Base-by-base conservation (phyloP, 2,797 vertebrate genomes). In the Anas flavirostris region DNA sequence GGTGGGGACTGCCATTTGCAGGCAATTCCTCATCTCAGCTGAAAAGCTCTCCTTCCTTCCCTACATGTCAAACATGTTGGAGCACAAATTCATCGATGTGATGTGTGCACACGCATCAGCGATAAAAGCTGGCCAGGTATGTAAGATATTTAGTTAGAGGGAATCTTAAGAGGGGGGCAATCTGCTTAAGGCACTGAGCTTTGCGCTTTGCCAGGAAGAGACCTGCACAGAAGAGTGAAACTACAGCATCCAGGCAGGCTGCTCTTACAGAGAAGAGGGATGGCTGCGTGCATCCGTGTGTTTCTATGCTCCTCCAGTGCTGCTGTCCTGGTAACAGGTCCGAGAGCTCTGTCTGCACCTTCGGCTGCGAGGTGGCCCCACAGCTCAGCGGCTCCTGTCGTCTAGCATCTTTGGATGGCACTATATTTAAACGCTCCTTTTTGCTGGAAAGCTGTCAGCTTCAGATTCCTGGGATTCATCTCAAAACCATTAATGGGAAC, bases 391-490 rank as follows among this genome's bases (percentile, higher is more conserved):
- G 16, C 26, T 91, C 62, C 89, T 52, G 41, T 28, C 12, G 6
- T 35, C 77, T 33, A 55, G 80, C 50, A 62, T 37, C 72, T 35
- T 21, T 8, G 68, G 58, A 92, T 67, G 83, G 86, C 93, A 82
- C 46, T 33, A 22, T 3, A 63, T 91, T 88, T n/a, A 88, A 95
- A 80, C 59, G 60, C 13, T 39, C 59, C 60, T 55, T 92, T 53
- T 26, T 56, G 76, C 12, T 92, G 95, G 86, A 81, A 78, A 82
- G 84, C n/a, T 35, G 19, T 90, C 93, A 41, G 59, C 64, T 85
- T 53, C 83, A 58, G 87, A 97, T 96, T 96, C 94, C 88, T 93
- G 94, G 91, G 91, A 95, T 95, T 96, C 83, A 75, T 84, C 93
- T 95, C 92, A 82, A 96, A 96, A 91, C 63, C 95, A 55, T 87